Evolutionary conservation across 2,113 vertebrate genomes (phyloP), one percentile per base, ranked within the genome.

Genomic region (Phalacrocorax pelagicus): DNA sequence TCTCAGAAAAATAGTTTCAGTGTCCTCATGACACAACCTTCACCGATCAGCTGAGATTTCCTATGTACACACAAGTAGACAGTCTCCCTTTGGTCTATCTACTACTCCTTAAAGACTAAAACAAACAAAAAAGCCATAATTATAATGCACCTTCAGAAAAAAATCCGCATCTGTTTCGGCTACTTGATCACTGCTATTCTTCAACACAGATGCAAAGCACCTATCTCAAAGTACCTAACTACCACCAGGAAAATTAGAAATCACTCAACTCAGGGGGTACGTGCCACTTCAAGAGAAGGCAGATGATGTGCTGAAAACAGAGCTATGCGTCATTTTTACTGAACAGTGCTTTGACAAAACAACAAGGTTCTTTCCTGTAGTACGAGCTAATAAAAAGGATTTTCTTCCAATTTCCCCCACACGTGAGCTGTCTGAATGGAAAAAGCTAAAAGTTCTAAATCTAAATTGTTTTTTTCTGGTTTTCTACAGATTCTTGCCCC

Each of bases 331-430:
- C 21, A 11, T 19, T n/a, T n/a, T 61, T 42, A 81, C 16, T 47
- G 42, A 42, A 7, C 24, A 36, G 15, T 23, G 49, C 42, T 44
- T 30, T 70, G 32, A 58, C 49, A 44, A 21, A 62, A 57, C 38
- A 29, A 38, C 1, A 1, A 21, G 2, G 24, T 40, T 58, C 44
- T 26, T 70, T 46, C 66, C 72, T 4, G 0, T 22, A 30, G 23
- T 9, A 52, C 22, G 24, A 79, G 52, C 24, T 59, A 19, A 54
- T n/a, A 58, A 47, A 22, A 46, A 54, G 18, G 6, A 52, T 54
- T 59, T 55, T 57, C 55, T 55, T 57, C 55, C 38, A n/a, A 20
- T 62, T 69, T 62, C 65, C 44, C 46, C 21, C 1, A 2, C 24
- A 15, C 15, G 19, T 5, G 16, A 32, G 63, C 21, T 81, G 24